phyloP scores from a whole-genome alignment of 1,140 invertebrate genomes.

The Pentalonia nigronervosa region DNA sequence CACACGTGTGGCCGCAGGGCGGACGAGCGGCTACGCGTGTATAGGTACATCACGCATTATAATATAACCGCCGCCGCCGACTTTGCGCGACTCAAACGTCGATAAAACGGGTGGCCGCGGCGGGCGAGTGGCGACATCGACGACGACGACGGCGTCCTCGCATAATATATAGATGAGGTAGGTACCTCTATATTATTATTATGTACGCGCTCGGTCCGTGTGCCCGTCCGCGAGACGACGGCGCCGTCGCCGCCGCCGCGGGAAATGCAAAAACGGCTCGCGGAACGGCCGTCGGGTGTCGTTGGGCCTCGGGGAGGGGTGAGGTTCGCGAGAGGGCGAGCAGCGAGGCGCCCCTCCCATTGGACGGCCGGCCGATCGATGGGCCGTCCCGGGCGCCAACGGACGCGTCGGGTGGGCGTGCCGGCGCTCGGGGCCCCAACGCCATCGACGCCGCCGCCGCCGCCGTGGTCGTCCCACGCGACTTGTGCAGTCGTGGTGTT shows the following conservation, averaged over 20 bases:
- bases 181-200: too few relatives aligned
- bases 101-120: slow-evolving; percentile 20
- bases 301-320: too few relatives aligned
- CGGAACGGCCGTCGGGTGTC: background rate
- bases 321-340: background rate
- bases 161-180: too few relatives aligned
- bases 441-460: slow-evolving; percentile 30
- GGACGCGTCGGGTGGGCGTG: background rate
- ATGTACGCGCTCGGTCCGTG: background rate
- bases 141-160: background rate
- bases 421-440: background rate
- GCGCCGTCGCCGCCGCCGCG: background rate
- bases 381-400: slow-evolving; percentile 28
- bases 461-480: background rate
- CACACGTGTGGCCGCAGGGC: too few relatives aligned
- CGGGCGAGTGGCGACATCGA: background rate
- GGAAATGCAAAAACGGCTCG: background rate
- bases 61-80: background rate
- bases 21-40: background rate
- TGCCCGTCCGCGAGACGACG: background rate
- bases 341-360: background rate
- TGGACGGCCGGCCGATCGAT: slow-evolving; percentile 44
- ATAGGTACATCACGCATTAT: background rate
- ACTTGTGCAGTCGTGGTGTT: background rate
- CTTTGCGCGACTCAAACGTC: background rate